Evolutionary conservation across 2,113 vertebrate genomes (phyloP).

Genomic region (Aleadryas rufinucha): DNA sequence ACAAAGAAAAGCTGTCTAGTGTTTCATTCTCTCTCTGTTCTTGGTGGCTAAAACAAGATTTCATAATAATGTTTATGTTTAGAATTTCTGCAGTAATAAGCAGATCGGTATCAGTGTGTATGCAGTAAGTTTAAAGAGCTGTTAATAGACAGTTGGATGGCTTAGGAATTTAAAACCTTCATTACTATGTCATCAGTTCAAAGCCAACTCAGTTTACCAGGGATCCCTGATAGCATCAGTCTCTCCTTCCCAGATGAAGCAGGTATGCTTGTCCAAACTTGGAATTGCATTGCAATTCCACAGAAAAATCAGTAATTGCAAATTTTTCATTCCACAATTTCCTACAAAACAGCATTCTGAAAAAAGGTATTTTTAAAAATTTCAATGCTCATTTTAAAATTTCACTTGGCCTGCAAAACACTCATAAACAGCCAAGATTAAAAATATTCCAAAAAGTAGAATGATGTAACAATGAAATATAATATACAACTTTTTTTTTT

Average conservation of each 20-base stretch:
- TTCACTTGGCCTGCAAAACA: not conserved
- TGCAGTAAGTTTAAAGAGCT: constrained; percentile 45
- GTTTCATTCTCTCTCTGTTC: not conserved
- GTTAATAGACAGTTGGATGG: constrained; percentile 37
- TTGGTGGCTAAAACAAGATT: constrained; percentile 23
- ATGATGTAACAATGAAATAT: not conserved
- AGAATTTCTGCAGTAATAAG: constrained; percentile 61
- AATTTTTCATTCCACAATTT: not conserved
- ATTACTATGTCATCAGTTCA: constrained; percentile 49
- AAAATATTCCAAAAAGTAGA: not conserved
- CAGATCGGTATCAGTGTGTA: constrained; percentile 46
- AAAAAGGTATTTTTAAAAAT: not conserved
- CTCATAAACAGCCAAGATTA: not conserved
- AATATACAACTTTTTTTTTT: not conserved
- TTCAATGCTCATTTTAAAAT: not conserved
- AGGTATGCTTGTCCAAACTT: constrained; percentile 28
- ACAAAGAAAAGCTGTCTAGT: constrained; percentile 3
- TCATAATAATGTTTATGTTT: constrained; percentile 60
- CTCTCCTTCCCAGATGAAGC: constrained; percentile 3
- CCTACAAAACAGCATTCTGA: not conserved
- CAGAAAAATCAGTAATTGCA: not conserved
- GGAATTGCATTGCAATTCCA: not conserved
- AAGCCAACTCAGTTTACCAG: constrained; percentile 30
- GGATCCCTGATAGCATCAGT: constrained; percentile 20
- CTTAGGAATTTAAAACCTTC: constrained; percentile 50